These are phyloP conservation scores for Phalacrocorax brasilianus DNA, from an alignment of 2,113 vertebrate species.

Conservation along the genomic window DNA sequence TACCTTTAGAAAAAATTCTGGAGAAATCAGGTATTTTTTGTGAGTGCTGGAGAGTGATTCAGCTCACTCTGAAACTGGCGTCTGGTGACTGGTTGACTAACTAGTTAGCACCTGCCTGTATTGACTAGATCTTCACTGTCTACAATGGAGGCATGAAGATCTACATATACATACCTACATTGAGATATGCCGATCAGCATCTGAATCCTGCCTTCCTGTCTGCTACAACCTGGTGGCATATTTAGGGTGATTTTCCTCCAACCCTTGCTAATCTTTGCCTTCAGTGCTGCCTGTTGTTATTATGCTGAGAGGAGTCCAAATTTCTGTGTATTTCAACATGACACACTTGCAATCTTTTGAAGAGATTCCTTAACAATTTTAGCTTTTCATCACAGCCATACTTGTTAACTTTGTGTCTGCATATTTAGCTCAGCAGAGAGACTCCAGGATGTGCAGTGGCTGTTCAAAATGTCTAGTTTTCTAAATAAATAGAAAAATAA, in stretches of 20 bases:
- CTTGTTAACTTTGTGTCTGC: not conserved
- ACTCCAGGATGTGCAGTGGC: not conserved
- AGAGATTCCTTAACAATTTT: not conserved
- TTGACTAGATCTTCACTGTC: not conserved
- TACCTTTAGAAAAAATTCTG: not conserved
- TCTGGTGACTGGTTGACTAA: not conserved
- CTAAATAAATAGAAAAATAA: not conserved
- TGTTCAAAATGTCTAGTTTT: not conserved
- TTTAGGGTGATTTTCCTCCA: not conserved
- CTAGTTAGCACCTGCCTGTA: not conserved
- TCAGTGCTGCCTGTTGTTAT: not conserved
- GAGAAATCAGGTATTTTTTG: not conserved
- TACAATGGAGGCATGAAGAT: not conserved
- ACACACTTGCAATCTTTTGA: not conserved
- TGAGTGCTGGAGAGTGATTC: not conserved
- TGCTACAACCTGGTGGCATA: not conserved
- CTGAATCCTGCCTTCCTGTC: not conserved
- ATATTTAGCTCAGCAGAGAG: not conserved
- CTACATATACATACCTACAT: not conserved
- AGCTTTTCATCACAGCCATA: not conserved
- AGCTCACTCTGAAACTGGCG: not conserved
- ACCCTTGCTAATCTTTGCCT: not conserved
- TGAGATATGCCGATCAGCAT: not conserved
- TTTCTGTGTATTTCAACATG: not conserved
- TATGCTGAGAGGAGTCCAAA: not conserved